These are phyloP conservation scores for Chitala chitala DNA, from an alignment of 2,113 vertebrate genomes.

Conservation along the genomic window DNA sequence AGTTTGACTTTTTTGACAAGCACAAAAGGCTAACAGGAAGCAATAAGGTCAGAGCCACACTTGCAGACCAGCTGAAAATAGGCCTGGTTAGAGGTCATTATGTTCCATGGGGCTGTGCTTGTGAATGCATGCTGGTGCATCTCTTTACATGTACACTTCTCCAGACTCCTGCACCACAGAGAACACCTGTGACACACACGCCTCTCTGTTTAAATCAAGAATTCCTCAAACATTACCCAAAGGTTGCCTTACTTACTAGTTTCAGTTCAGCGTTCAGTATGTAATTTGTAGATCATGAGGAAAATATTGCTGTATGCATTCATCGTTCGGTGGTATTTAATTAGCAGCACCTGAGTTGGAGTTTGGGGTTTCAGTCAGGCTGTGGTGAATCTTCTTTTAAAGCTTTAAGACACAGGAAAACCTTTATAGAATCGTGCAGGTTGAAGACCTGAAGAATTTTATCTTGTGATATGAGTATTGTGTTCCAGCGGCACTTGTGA, in stretches of 20 bases:
- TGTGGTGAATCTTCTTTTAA: background rate
- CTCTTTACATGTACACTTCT: background rate
- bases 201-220: background rate
- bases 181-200: background rate
- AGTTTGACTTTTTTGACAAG: conserved; percentile 23
- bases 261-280: background rate
- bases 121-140: conserved; percentile 8
- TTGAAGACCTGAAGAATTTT: no score
- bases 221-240: background rate
- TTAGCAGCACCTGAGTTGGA: background rate
- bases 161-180: background rate
- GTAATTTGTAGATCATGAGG: background rate
- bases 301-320: background rate
- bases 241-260: background rate
- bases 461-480: no score
- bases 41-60: conserved; percentile 22
- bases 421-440: no score
- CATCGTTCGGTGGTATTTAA: background rate
- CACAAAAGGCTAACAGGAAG: conserved; percentile 31
- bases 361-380: background rate
- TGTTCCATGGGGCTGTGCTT: background rate
- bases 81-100: conserved; percentile 18
- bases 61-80: conserved; percentile 22
- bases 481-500: no score
- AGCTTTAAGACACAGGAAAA: background rate